Base-by-base conservation (phyloP, 2,888 invertebrate species). In the Crepidodera aurea region DNA sequence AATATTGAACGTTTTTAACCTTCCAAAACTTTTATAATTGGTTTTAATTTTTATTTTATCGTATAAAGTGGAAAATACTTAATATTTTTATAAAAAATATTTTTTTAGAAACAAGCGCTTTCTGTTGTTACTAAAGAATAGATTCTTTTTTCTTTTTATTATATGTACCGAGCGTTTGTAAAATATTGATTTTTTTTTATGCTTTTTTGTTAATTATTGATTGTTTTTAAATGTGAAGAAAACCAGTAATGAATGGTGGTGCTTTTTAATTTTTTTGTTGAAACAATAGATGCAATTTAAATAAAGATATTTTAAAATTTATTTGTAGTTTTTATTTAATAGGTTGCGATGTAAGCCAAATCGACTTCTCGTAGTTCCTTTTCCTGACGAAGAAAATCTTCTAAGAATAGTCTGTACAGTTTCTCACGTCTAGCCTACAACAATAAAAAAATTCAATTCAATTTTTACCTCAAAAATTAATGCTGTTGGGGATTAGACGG, bases 341-440 rank as follows among this genome's bases (percentile, higher is more conserved):
- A 12, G 3, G 13, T n/a, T 34, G 16, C 18, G 2, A 71, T 72
- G 46, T 72, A 77, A 10, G 74, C 75, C 32, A 73, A 60, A 63
- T 70, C 75, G 4, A 78, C 71, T 58, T 72, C 62, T 18, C 71
- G 58, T 13, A 78, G 63, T 65, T 78, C 75, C 32, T 64, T 65
- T 6, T 75, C 73, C 60, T 76, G 70, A 56, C 68, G 62, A 8
- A 72, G 46, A 48, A 70, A 74, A 54, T 78, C 78, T 19, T 73
- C 64, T 18, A 72, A 67, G 5, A 71, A 63, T 10, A 75, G 66
- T 51, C 70, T 66, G 16, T 62, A 58, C 5, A 78, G 58, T 60
- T 68, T 71, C 27, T 53, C 62, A 37, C 69, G 68, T 51, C 77
- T 67, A 7, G 51, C 65, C 75, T 73, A 48, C 46, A 68, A 68